A percentile compares a stretch with the other conserved stretches of the same genome.
phyloP scores from a whole-genome alignment of 2,797 vertebrate genomes.

The Sylvia borin region DNA sequence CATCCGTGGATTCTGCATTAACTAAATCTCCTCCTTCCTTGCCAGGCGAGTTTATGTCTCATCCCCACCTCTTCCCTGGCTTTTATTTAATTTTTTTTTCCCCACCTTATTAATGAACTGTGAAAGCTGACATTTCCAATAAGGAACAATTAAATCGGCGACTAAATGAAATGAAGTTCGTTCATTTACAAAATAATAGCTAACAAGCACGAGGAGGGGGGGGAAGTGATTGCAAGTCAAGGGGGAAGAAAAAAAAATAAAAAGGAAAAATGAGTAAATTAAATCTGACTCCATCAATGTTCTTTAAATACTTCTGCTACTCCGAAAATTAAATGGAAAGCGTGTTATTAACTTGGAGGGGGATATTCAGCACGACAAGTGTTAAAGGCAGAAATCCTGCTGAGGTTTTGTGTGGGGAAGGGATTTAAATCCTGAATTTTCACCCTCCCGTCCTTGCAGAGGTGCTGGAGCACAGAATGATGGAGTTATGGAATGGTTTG shows the following conservation, averaged over 20 bases:
- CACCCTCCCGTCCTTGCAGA: not conserved
- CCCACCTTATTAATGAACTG: conserved; percentile 68
- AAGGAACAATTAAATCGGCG: conserved; percentile 71
- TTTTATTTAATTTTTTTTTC: not conserved
- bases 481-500: not conserved
- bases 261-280: conserved; percentile 50
- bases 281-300: conserved; percentile 61
- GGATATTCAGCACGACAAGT: not conserved
- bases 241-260: not conserved
- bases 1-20: not conserved
- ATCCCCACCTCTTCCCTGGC: not conserved
- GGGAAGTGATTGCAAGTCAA: conserved; percentile 58
- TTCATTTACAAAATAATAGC: conserved; percentile 74
- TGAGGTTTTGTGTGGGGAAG: not conserved
- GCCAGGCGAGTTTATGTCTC: not conserved
- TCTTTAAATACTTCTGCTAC: conserved; percentile 58
- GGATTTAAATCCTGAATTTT: not conserved
- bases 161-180: conserved; percentile 66
- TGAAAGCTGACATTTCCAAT: conserved; percentile 74
- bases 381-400: not conserved
- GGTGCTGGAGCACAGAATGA: not conserved
- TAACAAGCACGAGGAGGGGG: conserved; percentile 32
- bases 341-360: conserved; percentile 6
- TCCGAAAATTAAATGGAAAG: conserved; percentile 51
- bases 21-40: not conserved